Conservation (phyloP, 1,140 invertebrate species). For the Dendroctonus valens region DNA sequence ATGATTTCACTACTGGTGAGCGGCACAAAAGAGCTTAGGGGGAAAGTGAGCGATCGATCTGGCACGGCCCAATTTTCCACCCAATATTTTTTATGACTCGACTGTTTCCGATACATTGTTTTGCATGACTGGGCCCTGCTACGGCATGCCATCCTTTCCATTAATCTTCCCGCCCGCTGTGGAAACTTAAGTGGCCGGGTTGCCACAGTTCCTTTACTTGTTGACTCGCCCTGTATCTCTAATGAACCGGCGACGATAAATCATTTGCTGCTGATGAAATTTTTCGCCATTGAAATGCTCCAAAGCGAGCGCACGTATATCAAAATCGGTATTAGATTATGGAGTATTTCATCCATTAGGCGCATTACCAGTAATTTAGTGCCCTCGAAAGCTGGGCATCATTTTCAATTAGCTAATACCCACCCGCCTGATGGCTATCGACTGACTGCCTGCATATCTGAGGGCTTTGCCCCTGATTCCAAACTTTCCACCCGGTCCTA, state of each 20-base stretch:
- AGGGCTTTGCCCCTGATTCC: too few species aligned
- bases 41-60: conserved; percentile 12
- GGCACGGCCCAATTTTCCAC: conserved; percentile 14
- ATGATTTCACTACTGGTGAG: background rate
- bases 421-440: too few species aligned
- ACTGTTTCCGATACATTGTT: conserved; percentile 15
- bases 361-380: too few species aligned
- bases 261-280: too few species aligned
- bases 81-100: conserved; percentile 22
- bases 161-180: conserved; percentile 1
- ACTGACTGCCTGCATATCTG: too few species aligned
- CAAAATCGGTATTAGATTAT: too few species aligned
- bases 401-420: too few species aligned
- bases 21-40: background rate
- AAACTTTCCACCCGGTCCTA: too few species aligned
- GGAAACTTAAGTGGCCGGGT: conserved; percentile 2
- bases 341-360: too few species aligned
- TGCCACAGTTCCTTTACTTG: conserved; percentile 2
- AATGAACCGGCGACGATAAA: background rate
- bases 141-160: conserved; percentile 9
- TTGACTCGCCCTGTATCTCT: background rate
- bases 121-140: conserved; percentile 12
- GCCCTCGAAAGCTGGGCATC: too few species aligned
- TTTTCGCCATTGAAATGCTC: too few species aligned
- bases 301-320: too few species aligned